These are phyloP conservation scores for Lepus americanus DNA, from an alignment of 2,113 vertebrate species.

Conservation along the genomic window DNA sequence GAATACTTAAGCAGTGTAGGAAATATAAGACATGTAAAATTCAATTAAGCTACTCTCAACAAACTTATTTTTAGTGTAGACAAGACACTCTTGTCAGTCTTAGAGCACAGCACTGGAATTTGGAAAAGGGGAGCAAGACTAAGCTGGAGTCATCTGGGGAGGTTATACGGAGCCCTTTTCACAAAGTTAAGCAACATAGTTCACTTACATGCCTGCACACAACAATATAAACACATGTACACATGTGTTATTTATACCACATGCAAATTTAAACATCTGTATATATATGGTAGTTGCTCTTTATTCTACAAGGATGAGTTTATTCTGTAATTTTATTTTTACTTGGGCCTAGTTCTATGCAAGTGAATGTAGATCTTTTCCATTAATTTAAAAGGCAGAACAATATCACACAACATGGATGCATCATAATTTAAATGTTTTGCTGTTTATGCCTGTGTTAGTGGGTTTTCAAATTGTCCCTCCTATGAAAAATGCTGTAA, in stretches of 20 bases:
- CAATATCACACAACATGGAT: background rate
- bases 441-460: background rate
- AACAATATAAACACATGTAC: background rate
- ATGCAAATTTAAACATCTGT: background rate
- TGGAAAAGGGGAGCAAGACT: background rate
- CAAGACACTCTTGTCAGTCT: background rate
- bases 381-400: constrained; percentile 19
- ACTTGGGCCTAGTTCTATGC: background rate
- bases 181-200: background rate
- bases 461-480: constrained; percentile 40
- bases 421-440: background rate
- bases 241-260: background rate
- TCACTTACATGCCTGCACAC: background rate
- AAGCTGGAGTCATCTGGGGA: background rate
- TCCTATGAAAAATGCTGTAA: constrained; percentile 15
- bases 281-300: background rate
- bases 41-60: background rate
- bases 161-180: background rate
- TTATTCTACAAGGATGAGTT: constrained; percentile 21
- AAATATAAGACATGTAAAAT: constrained; percentile 48
- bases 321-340: background rate
- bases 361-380: background rate
- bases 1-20: constrained; percentile 2
- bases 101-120: background rate
- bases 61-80: background rate